Base-by-base conservation (phyloP, 2,113 vertebrate genomes). In the Ameiurus melas region DNA sequence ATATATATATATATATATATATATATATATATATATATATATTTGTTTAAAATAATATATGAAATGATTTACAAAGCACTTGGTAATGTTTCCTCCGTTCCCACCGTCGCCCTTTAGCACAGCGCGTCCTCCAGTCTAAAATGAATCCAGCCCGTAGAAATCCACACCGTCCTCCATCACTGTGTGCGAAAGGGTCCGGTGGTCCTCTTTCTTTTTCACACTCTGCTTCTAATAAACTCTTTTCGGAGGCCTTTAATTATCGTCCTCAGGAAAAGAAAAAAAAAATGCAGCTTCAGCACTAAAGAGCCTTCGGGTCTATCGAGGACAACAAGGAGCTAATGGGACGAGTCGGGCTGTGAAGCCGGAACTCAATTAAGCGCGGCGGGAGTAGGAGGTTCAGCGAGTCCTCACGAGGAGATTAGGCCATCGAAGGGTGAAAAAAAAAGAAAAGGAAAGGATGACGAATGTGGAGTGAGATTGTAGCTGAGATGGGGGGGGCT, bases 171-270 rank as follows among this genome's bases (percentile, higher is more conserved):
- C 55, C 70, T 89, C 70, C 39, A 25, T 25, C 20, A 64, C 10
- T 9, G 33, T 53, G 71, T 36, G 14, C 13, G 79, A 66, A 39
- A 62, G 17, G n/a, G 60, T n/a, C 62, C 9, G 19, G 62, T 25
- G 17, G n/a, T 25, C 47, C 19, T 64, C 57, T 30, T n/a, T 89
- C 57, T 30, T n/a, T 89, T 36, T 78, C 66, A 66, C 33, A 36
- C 27, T 66, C 53, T 57, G 19, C 70, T 47, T 58, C 57, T 88
- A 70, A 92, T 90, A 57, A 90, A 91, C 90, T 90, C 55, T 83
- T 84, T 92, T 90, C 33, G 68, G 80, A 22, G 55, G 55, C 55
- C 64, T 89, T 66, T 92, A 91, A 92, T 93, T 92, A 90, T 77
- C 39, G 57, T 20, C 77, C 51, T 8, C 20, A 36, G 27, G 17